Conservation (phyloP, 2,113 vertebrate species). For the Eretmochelys imbricata region DNA sequence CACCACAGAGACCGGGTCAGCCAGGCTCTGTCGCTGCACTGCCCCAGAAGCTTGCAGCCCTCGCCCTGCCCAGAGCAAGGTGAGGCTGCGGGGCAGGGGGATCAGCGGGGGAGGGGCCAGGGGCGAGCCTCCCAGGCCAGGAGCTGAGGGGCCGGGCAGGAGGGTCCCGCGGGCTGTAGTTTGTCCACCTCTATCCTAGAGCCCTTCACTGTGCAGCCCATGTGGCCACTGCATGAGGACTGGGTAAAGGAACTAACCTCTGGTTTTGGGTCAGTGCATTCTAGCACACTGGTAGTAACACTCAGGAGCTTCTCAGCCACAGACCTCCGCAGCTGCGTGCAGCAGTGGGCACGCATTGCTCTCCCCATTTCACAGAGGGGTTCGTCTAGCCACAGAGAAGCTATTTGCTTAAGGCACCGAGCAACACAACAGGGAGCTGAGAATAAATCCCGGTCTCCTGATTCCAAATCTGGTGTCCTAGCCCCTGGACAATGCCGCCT, state of each 20-base stretch:
- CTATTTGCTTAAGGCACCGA: too few relatives aligned
- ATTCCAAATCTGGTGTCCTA: neutral
- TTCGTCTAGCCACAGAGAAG: neutral
- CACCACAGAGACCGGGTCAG: too few relatives aligned
- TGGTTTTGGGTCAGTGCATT: neutral
- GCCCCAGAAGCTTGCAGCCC: too few relatives aligned
- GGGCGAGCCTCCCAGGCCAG: too few relatives aligned
- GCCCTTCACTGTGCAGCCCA: neutral
- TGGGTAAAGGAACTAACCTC: neutral
- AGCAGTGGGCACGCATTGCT: rapidly evolving
- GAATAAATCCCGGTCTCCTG: neutral
- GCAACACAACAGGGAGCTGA: neutral
- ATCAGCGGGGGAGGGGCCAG: too few relatives aligned
- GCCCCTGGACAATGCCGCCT: neutral
- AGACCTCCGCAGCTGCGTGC: neutral
- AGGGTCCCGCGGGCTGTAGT: too few relatives aligned
- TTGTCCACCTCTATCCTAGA: too few relatives aligned
- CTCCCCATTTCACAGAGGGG: neutral
- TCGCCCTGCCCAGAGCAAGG: too few relatives aligned
- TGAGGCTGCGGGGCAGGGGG: too few relatives aligned
- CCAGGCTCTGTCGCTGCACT: too few relatives aligned
- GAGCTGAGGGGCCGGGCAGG: too few relatives aligned
- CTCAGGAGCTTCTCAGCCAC: neutral
- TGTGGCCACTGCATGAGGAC: rapidly evolving
- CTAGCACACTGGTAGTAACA: neutral